Evolutionary conservation across 1,140 invertebrate genomes (phyloP).

Genomic region (Choristoneura fumiferana): DNA sequence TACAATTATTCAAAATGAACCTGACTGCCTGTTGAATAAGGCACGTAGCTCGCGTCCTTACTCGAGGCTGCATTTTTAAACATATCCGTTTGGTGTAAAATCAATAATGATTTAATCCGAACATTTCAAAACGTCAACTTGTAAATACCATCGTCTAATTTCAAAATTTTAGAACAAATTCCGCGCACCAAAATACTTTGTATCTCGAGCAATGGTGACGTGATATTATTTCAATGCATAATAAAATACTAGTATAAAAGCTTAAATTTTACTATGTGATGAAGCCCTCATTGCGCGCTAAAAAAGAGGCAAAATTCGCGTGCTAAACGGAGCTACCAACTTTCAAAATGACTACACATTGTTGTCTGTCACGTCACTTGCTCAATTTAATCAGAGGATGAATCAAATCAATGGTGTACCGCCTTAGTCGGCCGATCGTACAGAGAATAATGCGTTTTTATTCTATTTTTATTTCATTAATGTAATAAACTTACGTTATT

Average conservation of each 20-base stretch:
- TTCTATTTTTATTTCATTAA: slow-evolving; percentile 75
- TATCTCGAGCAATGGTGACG: background rate
- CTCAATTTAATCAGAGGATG: background rate
- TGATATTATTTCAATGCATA: slow-evolving; percentile 45
- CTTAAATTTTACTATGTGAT: slow-evolving; percentile 25
- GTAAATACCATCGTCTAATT: background rate
- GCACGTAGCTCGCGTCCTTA: too few species aligned
- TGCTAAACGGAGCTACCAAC: too few species aligned
- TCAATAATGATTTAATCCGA: too few species aligned
- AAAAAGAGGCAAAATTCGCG: too few species aligned
- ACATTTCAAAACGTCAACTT: too few species aligned
- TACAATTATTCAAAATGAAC: too few species aligned
- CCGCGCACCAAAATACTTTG: background rate
- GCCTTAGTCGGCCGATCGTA: slow-evolving; percentile 6
- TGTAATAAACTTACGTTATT: slow-evolving; percentile 78
- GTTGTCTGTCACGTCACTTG: slow-evolving; percentile 7
- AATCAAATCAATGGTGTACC: slow-evolving; percentile 14
- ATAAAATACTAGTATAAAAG: slow-evolving; percentile 61
- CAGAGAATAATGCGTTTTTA: slow-evolving; percentile 27
- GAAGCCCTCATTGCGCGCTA: too few species aligned
- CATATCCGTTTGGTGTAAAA: too few species aligned
- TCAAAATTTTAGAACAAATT: background rate
- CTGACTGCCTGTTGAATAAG: too few species aligned
- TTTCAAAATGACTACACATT: background rate
- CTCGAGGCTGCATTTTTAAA: too few species aligned